These are phyloP conservation scores for Drosophila burlai DNA, from an alignment of 1,140 invertebrate species.

Conservation along the genomic window DNA sequence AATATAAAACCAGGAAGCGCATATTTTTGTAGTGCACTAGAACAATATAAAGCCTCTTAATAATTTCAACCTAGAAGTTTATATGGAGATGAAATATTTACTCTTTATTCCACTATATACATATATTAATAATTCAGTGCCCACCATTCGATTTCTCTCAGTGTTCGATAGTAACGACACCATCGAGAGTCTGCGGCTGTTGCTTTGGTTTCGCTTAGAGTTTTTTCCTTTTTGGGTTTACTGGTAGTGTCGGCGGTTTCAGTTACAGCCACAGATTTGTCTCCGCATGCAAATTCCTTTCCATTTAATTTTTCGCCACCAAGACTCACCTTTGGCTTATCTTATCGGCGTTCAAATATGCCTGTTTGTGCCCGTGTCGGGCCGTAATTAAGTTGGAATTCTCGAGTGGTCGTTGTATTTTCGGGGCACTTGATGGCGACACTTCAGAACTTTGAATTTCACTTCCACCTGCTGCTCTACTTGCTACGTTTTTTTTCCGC, in stretches of 20 bases:
- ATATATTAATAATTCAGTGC: too few species aligned
- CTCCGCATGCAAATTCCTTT: slow-evolving; percentile 45
- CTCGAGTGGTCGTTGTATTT: slow-evolving; percentile 30
- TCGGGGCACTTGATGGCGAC: slow-evolving; percentile 21
- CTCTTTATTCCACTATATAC: not conserved
- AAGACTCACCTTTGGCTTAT: slow-evolving; percentile 51
- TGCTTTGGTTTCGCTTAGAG: slow-evolving; percentile 19
- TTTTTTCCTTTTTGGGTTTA: slow-evolving; percentile 22
- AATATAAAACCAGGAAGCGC: not conserved
- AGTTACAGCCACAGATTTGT: slow-evolving; percentile 45
- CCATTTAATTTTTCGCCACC: slow-evolving; percentile 19
- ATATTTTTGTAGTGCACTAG: not conserved
- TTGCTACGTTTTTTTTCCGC: not conserved
- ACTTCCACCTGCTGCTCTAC: slow-evolving; percentile 18
- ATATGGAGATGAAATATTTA: not conserved
- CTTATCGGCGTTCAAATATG: slow-evolving; percentile 40
- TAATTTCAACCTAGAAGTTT: not conserved
- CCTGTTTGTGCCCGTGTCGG: slow-evolving; percentile 26
- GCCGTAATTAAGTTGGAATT: slow-evolving; percentile 57
- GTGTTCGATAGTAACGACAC: slow-evolving; percentile 7
- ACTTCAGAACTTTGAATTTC: slow-evolving; percentile 17
- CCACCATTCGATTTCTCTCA: slow-evolving; percentile 1
- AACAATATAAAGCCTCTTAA: not conserved
- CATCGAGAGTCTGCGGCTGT: slow-evolving; percentile 28
- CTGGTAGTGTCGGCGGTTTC: slow-evolving; percentile 20